Conservation (phyloP, 53 echinoderm and acorn worm genomes). For the Paelopatides confundens region DNA sequence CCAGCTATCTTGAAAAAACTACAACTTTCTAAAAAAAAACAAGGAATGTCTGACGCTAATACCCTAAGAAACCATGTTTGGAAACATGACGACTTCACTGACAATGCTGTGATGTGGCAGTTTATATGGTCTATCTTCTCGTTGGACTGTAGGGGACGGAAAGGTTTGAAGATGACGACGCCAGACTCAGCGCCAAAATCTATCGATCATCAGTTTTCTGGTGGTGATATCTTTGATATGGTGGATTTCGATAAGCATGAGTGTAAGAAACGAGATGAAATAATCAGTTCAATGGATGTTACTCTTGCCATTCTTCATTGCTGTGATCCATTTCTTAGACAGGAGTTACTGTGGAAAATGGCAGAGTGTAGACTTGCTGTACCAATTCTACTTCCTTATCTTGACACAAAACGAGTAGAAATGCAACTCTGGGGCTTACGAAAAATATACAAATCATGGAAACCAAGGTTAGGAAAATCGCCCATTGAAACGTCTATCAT, state of each 20-base stretch:
- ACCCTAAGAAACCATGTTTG: background rate
- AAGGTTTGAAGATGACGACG: background rate
- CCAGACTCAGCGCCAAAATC: background rate
- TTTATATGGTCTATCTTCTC: background rate
- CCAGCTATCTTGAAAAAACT: no score
- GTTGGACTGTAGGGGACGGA: constrained; percentile 28
- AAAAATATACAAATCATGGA: constrained; percentile 27
- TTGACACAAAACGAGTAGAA: background rate
- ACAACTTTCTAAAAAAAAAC: background rate
- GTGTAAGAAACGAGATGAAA: background rate
- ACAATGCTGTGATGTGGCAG: background rate
- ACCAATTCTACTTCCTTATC: constrained; percentile 7
- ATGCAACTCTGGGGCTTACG: constrained; percentile 17
- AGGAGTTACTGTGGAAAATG: constrained; percentile 33
- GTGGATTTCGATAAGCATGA: background rate
- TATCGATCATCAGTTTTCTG: background rate
- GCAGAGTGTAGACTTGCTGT: constrained; percentile 29
- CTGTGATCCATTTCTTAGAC: background rate
- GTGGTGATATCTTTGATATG: constrained; percentile 12
- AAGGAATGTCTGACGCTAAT: background rate
- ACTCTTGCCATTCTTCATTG: constrained; percentile 18
- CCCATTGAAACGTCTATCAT: constrained; percentile 7
- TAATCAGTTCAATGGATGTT: constrained; percentile 13
- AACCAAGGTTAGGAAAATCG: background rate
- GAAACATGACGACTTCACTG: background rate